Percentiles rank a stretch among this genome's conserved stretches.
Conservation (phyloP, 2,113 vertebrate genomes). For the Salvator merianae region DNA sequence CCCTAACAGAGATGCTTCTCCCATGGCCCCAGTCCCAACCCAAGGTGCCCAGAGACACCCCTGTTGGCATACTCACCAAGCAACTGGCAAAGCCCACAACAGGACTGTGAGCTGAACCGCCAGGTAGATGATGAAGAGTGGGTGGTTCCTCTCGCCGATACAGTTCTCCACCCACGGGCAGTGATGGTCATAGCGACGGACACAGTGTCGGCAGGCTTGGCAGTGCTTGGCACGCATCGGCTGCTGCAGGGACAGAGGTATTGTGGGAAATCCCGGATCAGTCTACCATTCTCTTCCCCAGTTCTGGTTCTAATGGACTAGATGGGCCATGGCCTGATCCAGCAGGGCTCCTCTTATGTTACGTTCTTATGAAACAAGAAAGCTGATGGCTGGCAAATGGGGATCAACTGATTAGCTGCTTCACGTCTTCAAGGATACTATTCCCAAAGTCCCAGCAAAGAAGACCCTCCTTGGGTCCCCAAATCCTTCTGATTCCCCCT, state of each 20-base stretch:
- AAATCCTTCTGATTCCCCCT: no score
- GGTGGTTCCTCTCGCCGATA: slow-evolving; percentile 91
- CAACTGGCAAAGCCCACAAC: slow-evolving; percentile 84
- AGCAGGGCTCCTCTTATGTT: no score
- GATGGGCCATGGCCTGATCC: no score
- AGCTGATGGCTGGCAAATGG: no score
- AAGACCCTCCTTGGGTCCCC: no score
- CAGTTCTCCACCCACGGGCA: slow-evolving; percentile 98
- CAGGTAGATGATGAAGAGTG: slow-evolving; percentile 88
- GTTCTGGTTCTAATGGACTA: no score
- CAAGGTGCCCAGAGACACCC: not conserved
- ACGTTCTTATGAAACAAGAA: no score
- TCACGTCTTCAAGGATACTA: no score
- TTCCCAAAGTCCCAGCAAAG: no score
- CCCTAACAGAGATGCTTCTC: no score
- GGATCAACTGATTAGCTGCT: no score
- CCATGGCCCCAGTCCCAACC: no score
- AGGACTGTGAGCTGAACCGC: slow-evolving; percentile 84
- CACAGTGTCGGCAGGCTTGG: slow-evolving; percentile 86
- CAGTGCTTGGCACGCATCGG: slow-evolving; percentile 94
- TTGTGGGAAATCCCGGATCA: not conserved
- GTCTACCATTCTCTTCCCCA: not conserved
- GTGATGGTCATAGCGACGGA: slow-evolving; percentile 93
- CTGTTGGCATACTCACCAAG: slow-evolving; percentile 81
- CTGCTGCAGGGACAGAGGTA: slow-evolving; percentile 75